phyloP scores from a whole-genome alignment of 2,797 vertebrate species.

The Gephyroberyx darwinii region DNA sequence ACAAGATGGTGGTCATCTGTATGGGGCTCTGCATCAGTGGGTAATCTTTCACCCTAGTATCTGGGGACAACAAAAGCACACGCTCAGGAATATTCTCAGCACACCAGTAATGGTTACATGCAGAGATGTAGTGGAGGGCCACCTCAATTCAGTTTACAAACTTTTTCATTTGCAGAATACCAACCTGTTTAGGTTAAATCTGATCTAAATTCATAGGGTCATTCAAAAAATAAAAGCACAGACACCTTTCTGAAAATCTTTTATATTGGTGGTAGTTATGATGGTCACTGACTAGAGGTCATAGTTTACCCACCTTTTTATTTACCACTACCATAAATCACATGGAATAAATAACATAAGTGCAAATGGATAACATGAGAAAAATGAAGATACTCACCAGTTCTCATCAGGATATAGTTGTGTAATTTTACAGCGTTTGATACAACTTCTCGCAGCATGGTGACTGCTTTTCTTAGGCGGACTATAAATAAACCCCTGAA shows the following conservation, averaged over 20 bases:
- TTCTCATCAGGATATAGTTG: constrained; percentile 80
- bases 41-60: constrained; percentile 87
- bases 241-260: too few relatives aligned
- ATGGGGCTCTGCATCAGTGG: constrained; percentile 90
- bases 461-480: constrained; percentile 46
- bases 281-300: too few relatives aligned
- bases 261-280: too few relatives aligned
- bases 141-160: too few relatives aligned
- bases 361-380: not conserved
- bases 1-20: constrained; percentile 86
- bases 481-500: constrained; percentile 48
- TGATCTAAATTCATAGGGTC: too few relatives aligned
- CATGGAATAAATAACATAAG: not conserved
- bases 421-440: constrained; percentile 78
- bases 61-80: constrained; percentile 72
- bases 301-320: too few relatives aligned
- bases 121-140: too few relatives aligned
- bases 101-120: not conserved
- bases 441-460: constrained; percentile 73
- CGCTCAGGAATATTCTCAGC: constrained; percentile 1
- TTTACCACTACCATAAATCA: too few relatives aligned
- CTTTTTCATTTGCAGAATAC: too few relatives aligned
- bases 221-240: too few relatives aligned
- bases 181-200: too few relatives aligned
- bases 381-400: constrained; percentile 79